These are phyloP conservation scores for Lepas anatifera DNA, from an alignment of 2,888 invertebrate species.

Conservation along the genomic window DNA sequence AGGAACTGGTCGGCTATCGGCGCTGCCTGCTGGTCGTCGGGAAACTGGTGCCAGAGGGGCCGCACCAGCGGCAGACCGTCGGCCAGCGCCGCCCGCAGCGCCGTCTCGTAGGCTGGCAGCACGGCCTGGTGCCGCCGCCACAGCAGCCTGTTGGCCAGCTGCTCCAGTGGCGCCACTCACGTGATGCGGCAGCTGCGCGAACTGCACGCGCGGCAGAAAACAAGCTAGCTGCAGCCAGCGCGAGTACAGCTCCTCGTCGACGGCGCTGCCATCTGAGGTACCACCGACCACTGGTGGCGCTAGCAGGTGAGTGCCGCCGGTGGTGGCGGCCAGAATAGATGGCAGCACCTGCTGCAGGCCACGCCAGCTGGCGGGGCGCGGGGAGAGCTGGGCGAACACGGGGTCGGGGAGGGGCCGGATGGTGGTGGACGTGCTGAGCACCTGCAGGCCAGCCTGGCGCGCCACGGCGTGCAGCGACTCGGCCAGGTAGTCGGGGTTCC, in stretches of 20 bases:
- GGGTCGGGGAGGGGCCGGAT: conserved; percentile 68
- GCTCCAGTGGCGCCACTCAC: conserved; percentile 54
- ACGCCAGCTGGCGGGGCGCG: conserved; percentile 77
- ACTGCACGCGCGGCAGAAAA: conserved; percentile 83
- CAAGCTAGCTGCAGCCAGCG: conserved; percentile 84
- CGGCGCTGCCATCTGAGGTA: conserved; percentile 50
- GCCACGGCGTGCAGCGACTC: conserved; percentile 42
- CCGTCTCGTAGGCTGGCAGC: conserved; percentile 58
- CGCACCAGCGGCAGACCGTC: conserved; percentile 72
- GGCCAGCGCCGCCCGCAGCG: conserved; percentile 53
- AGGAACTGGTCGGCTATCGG: conserved; percentile 73
- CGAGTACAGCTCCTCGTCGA: conserved; percentile 71
- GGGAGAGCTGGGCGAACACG: conserved; percentile 71
- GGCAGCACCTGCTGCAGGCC: conserved; percentile 71
- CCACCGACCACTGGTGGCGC: conserved; percentile 92
- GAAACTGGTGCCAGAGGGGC: conserved; percentile 80
- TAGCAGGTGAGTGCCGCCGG: conserved; percentile 83
- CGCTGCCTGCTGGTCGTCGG: conserved; percentile 61
- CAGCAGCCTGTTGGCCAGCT: conserved; percentile 36
- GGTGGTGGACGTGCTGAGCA: conserved; percentile 70
- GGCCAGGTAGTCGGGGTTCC: not conserved
- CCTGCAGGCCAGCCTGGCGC: conserved; percentile 38
- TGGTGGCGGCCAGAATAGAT: conserved; percentile 71
- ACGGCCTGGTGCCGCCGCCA: conserved; percentile 46
- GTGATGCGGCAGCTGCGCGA: conserved; percentile 76